Evolutionary conservation across 2,888 invertebrate species (phyloP), one percentile per base, ranked within the genome.

Genomic region (Amphipoea oculea): DNA sequence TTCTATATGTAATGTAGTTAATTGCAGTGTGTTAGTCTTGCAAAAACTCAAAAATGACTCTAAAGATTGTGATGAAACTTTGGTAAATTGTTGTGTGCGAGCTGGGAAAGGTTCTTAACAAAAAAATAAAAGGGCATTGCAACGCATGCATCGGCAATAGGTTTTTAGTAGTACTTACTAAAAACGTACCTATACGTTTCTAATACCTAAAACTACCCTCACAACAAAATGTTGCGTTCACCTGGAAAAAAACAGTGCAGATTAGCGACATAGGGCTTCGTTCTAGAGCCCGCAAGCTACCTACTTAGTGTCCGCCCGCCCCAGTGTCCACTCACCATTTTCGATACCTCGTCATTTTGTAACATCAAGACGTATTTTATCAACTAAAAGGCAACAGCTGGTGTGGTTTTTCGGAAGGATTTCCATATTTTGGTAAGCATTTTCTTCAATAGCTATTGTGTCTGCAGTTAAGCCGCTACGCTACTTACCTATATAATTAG

Each of bases 191-290:
- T 65, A 23, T 36, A 65, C 40, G 0, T 65, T 40, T 23, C 23
- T 40, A 65, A 40, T 65, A 12, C 65, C 40, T 23, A 40, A 63
- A 63, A 65, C 51, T 74, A 45, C n/a, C 40, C 3, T 29, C 4
- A 40, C 12, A 69, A n/a, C 42, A 89, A 93, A 94, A 91, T 86
- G 94, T 95, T 94, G 71, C 3, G 4, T 62, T 40, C 86, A 79
- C 17, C 95, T 95, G 95, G 86, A 92, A 93, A 90, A 92, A 92
- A 94, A 94, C 92, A 90, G 90, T 90, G 91, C 92, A 95, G 96
- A 96, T 96, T 96, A 96, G 76, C 84, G 76, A 81, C 79, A 84
- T 95, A 94, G 76, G 96, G 96, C 93, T 96, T 96, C 96, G 80
- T 86, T 90, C 88, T 86, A 90, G 90, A 92, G 90, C 91, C 86